phyloP scores from a whole-genome alignment of 2,797 vertebrate genomes.

The Glyptemys insculpta region DNA sequence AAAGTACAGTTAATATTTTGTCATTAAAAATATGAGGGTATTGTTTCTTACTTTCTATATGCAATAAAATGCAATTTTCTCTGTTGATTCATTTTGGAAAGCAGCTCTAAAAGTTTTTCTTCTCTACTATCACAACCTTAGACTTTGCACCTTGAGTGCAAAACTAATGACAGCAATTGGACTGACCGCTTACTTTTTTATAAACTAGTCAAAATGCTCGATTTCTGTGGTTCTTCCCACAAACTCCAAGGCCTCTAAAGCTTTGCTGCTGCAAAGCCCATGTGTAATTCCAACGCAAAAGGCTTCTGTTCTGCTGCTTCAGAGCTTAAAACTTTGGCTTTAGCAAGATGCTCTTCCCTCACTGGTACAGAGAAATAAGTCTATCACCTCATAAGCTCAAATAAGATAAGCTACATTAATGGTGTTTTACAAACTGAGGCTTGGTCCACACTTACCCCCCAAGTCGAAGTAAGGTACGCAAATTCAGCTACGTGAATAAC shows the following conservation, averaged over 20 bases:
- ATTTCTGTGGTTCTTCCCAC: slow-evolving; percentile 22
- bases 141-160: slow-evolving; percentile 13
- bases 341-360: background rate
- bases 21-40: slow-evolving; percentile 20
- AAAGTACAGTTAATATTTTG: slow-evolving; percentile 46
- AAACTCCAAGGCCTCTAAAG: slow-evolving; percentile 34
- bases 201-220: slow-evolving; percentile 23
- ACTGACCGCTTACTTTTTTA: slow-evolving; percentile 11
- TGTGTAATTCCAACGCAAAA: slow-evolving; percentile 11
- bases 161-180: background rate
- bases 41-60: background rate
- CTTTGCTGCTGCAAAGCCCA: background rate
- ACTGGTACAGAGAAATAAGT: background rate
- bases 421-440: background rate
- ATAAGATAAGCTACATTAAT: background rate
- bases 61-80: background rate
- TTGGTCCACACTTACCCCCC: too few species aligned
- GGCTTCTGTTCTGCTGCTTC: background rate
- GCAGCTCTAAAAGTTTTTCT: slow-evolving; percentile 32
- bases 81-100: slow-evolving; percentile 15
- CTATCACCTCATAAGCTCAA: background rate
- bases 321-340: background rate
- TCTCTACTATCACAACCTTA: background rate
- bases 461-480: too few species aligned
- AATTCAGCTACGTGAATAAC: too few species aligned